Percentiles rank a stretch among this genome's conserved stretches.
Evolutionary conservation across 2,888 invertebrate genomes (phyloP).

Genomic region (Hydrotaea cyrtoneurina): DNA sequence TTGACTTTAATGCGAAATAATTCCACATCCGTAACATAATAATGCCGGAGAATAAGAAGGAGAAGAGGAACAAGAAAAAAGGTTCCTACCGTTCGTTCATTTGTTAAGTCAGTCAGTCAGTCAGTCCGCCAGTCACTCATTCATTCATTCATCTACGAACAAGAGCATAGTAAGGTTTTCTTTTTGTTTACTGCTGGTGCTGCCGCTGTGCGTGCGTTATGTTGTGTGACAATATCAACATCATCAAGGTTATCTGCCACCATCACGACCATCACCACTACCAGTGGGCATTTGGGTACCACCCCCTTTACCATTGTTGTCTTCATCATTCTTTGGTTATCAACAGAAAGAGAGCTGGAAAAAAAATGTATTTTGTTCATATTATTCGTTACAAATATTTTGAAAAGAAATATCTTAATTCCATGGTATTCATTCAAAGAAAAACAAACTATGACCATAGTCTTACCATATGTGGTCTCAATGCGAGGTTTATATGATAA

Average conservation of each 20-base stretch:
- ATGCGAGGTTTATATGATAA: background rate
- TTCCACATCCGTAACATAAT: constrained; percentile 8
- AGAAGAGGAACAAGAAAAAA: background rate
- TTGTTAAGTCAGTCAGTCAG: background rate
- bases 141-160: too few relatives aligned
- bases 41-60: background rate
- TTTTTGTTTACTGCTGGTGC: too few relatives aligned
- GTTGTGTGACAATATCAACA: constrained; percentile 50
- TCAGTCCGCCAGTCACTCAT: background rate
- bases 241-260: constrained; percentile 52
- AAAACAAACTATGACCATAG: background rate
- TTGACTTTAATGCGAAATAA: background rate
- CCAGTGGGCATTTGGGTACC: background rate
- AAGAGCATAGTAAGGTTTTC: too few relatives aligned
- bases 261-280: background rate
- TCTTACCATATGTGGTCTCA: background rate
- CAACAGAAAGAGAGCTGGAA: background rate
- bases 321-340: constrained; percentile 1
- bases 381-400: background rate
- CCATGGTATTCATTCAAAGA: background rate
- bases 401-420: constrained; percentile 11
- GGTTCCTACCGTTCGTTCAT: background rate
- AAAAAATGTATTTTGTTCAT: background rate
- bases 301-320: constrained; percentile 7
- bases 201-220: background rate